A percentile compares a stretch with the other conserved stretches of the same genome.
phyloP scores from a whole-genome alignment of 2,888 invertebrate genomes.

The Watsonalla cultraria region DNA sequence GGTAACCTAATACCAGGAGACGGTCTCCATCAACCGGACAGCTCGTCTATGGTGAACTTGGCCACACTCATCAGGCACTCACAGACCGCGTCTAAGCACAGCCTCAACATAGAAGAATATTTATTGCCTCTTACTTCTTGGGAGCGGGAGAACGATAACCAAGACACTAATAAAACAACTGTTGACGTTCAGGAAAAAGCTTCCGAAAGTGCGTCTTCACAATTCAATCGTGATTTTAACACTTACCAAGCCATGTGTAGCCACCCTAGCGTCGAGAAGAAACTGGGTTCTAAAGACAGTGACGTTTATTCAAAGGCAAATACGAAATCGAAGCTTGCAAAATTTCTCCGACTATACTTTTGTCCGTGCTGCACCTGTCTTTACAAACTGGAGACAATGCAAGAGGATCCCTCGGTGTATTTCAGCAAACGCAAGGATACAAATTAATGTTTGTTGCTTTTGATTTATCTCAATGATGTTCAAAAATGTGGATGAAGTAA shows the following conservation, averaged over 20 bases:
- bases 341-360: conserved; percentile 63
- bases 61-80: conserved; percentile 73
- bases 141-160: conserved; percentile 53
- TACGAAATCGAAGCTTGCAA: conserved; percentile 55
- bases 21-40: conserved; percentile 76
- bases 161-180: conserved; percentile 20
- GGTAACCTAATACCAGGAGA: conserved; percentile 73
- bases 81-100: conserved; percentile 55
- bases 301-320: conserved; percentile 33
- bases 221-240: conserved; percentile 12
- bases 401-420: conserved; percentile 33
- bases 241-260: conserved; percentile 25
- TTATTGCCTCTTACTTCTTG: conserved; percentile 78
- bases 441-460: conserved; percentile 1
- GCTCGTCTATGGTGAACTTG: conserved; percentile 78
- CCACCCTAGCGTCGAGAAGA: conserved; percentile 15
- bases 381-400: conserved; percentile 58
- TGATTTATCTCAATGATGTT: not conserved
- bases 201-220: conserved; percentile 7
- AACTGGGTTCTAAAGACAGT: conserved; percentile 31
- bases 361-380: conserved; percentile 69
- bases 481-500: not conserved
- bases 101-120: conserved; percentile 63
- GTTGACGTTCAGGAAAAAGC: conserved; percentile 18
- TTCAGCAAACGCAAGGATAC: conserved; percentile 18